These are phyloP conservation scores for Perca fluviatilis DNA, from an alignment of 2,113 vertebrate genomes.

Conservation along the genomic window DNA sequence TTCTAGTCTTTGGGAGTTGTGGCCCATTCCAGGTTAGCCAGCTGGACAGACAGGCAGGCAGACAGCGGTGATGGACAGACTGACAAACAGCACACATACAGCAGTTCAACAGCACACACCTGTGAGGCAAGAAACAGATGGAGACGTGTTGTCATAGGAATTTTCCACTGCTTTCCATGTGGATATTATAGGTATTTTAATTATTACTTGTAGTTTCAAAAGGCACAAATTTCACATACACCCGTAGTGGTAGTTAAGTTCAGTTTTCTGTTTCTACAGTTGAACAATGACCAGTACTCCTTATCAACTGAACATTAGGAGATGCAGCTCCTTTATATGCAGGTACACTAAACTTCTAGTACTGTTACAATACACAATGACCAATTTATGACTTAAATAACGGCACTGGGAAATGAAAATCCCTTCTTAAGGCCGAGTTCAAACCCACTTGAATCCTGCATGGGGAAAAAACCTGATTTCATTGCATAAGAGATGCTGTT, in stretches of 20 bases:
- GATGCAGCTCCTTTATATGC: not conserved
- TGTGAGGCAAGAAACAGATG: slow-evolving; percentile 42
- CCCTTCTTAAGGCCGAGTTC: too few species aligned
- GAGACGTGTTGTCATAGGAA: not conserved
- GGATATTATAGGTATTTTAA: not conserved
- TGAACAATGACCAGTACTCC: not conserved
- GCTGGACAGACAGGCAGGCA: slow-evolving; percentile 83
- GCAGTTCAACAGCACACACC: slow-evolving; percentile 76
- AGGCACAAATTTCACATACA: not conserved
- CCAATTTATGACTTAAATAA: not conserved
- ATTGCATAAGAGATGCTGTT: too few species aligned
- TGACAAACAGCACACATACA: slow-evolving; percentile 71
- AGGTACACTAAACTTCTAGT: not conserved
- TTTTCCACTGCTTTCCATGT: slow-evolving; percentile 6
- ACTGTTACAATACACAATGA: not conserved
- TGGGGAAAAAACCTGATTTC: too few species aligned
- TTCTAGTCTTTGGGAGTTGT: slow-evolving; percentile 89
- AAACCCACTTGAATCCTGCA: too few species aligned
- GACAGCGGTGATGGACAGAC: slow-evolving; percentile 69
- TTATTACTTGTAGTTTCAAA: not conserved
- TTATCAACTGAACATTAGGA: not conserved
- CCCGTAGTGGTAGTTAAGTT: too few species aligned
- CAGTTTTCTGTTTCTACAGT: not conserved
- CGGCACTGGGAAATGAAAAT: not conserved
- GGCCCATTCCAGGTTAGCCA: slow-evolving; percentile 95